phyloP scores from a whole-genome alignment of 2,113 vertebrate genomes.

The Ursus arctos region DNA sequence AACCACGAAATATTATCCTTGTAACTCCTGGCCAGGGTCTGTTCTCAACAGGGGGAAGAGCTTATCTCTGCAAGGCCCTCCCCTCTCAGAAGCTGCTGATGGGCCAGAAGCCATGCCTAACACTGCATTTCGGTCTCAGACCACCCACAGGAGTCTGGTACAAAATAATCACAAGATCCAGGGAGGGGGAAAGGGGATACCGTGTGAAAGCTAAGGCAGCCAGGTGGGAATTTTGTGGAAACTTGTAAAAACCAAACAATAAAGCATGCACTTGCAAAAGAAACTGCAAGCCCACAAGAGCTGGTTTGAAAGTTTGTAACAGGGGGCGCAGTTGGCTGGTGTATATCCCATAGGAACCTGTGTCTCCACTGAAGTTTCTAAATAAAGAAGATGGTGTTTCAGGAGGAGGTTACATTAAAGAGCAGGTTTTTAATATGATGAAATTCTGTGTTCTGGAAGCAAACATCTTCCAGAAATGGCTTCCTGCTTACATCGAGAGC shows the following conservation, averaged over 20 bases:
- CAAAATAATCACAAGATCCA: background rate
- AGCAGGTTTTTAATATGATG: background rate
- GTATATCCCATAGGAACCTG: background rate
- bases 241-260: background rate
- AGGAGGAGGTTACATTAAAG: background rate
- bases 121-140: background rate
- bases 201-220: background rate
- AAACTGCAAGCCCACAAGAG: background rate
- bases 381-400: background rate
- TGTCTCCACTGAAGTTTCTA: background rate
- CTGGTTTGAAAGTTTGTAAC: background rate
- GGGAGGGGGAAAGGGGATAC: background rate
- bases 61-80: background rate
- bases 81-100: too few species aligned
- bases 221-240: background rate
- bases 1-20: background rate
- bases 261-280: background rate
- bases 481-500: background rate
- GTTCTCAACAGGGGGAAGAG: background rate
- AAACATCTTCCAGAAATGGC: background rate
- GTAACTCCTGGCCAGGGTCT: background rate
- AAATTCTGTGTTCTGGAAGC: background rate
- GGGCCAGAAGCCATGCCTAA: background rate
- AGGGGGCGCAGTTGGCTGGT: background rate
- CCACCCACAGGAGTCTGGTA: background rate